A percentile compares a stretch with the other conserved stretches of the same genome.
Evolutionary conservation across 2,888 invertebrate species (phyloP).

Genomic region (Machimus atricapillus): DNA sequence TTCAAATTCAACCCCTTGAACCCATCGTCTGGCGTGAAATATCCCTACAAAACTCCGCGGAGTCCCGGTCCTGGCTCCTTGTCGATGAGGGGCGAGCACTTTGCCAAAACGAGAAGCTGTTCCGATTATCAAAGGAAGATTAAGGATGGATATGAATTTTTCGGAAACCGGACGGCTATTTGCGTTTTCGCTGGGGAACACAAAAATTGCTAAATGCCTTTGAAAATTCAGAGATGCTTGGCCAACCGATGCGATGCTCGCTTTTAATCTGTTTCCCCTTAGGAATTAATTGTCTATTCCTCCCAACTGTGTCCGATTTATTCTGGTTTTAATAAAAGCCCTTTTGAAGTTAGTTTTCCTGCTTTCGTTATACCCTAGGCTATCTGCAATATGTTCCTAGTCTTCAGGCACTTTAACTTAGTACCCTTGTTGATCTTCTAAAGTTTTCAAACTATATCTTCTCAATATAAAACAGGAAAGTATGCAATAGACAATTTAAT

Average conservation of each 20-base stretch:
- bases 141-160: neutral
- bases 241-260: neutral
- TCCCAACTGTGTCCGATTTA: neutral
- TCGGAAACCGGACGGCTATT: neutral
- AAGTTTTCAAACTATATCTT: neutral
- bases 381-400: neutral
- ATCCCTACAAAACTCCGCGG: neutral
- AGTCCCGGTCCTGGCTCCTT: neutral
- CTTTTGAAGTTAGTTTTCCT: neutral
- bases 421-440: neutral
- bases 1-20: constrained; percentile 20
- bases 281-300: neutral
- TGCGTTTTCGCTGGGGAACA: neutral
- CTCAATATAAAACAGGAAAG: neutral
- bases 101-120: neutral
- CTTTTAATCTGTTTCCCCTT: neutral
- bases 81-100: neutral
- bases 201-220: neutral
- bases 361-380: neutral
- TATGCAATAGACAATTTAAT: too few species aligned
- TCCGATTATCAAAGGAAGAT: neutral
- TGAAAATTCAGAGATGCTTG: neutral
- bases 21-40: neutral
- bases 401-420: neutral
- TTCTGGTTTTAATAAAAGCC: neutral